Base-by-base conservation (phyloP, 37 sponge, comb jelly and placozoan species). In the Halichondria panicea region DNA sequence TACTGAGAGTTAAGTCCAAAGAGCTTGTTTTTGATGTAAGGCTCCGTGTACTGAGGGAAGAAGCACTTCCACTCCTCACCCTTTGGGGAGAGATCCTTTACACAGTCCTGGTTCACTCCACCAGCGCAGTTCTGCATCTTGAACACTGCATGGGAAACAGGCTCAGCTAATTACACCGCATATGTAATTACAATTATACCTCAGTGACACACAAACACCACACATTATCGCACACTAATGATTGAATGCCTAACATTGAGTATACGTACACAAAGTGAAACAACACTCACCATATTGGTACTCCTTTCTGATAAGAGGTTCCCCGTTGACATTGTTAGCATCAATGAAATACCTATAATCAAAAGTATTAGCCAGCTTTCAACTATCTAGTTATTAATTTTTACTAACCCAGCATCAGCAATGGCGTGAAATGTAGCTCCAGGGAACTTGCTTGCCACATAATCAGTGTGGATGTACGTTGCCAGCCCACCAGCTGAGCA, bases 401-500 rank as follows among this genome's bases (percentile, higher is more conserved):
- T 21, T 50, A 15, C 67, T 33, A 71, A 93, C 88, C 94, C 94
- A 42, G 94, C 94, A 79, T 93, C 94, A 55, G 94, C 76, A 22
- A 93, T 40, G 6, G 72, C 94, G 44, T 40, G 68, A 25, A 66
- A 61, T 46, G 71, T 75, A 33, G 66, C 54, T 5, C 1, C 32
- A 8, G 90, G 83, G 5, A 93, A 30, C 22, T 68, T 28, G 22
- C 42, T 53, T 11, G 30, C 28, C 1, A 89, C 75, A 78, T 44
- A 46, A 41, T 93, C 94, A 59, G 81, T 79, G 74, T 93, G 90
- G 1, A 93, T 56, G 69, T 85, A 93, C 0, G 87, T 83, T 28
- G 83, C 79, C 66, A 93, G 65, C 22, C 94, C 94, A 52, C 94
- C 94, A 78, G 94, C 94, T 91, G 71, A 50, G 31, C 53, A 50